Percentiles rank a stretch among this genome's conserved stretches.
These are phyloP conservation scores for Cryptocheilus praepositus DNA, from an alignment of 2,888 invertebrate species.

Conservation along the genomic window DNA sequence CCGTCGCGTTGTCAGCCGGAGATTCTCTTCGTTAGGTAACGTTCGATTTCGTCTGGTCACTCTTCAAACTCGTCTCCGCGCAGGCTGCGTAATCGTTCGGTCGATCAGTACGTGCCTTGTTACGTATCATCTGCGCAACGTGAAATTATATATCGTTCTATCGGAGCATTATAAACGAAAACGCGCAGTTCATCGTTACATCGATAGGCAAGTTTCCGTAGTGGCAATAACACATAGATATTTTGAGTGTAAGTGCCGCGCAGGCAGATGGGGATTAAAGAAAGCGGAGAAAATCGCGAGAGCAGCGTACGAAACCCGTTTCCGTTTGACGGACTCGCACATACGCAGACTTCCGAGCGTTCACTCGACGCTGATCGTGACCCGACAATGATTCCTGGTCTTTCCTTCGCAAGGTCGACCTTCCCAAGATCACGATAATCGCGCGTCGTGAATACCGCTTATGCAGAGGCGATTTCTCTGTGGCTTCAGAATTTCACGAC, in stretches of 20 bases:
- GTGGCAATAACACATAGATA: too few relatives aligned
- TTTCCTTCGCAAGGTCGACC: conserved; percentile 4
- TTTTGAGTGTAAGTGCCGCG: too few relatives aligned
- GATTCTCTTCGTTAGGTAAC: conserved; percentile 46
- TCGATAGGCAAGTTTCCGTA: too few relatives aligned
- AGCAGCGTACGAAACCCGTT: conserved; percentile 60
- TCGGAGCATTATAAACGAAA: background rate
- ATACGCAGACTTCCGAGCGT: background rate
- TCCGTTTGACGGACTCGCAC: conserved; percentile 12
- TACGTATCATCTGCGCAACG: too few relatives aligned
- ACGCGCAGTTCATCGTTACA: too few relatives aligned
- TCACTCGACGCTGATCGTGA: conserved; percentile 11
- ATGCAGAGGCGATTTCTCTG: background rate
- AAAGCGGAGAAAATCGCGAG: conserved; percentile 68
- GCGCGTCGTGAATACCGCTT: background rate
- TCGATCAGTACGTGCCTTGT: too few relatives aligned
- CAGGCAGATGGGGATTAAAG: conserved; percentile 40
- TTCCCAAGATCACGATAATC: background rate
- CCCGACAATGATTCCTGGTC: conserved; percentile 12
- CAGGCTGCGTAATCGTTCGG: too few relatives aligned
- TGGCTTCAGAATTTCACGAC: background rate
- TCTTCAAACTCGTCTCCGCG: too few relatives aligned
- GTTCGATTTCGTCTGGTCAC: conserved; percentile 23
- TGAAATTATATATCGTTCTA: too few relatives aligned
- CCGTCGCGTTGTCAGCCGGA: conserved; percentile 24